Percentiles rank a stretch among this genome's conserved stretches.
Evolutionary conservation across 2,797 vertebrate species (phyloP).

Genomic region (Clarias laeviceps): DNA sequence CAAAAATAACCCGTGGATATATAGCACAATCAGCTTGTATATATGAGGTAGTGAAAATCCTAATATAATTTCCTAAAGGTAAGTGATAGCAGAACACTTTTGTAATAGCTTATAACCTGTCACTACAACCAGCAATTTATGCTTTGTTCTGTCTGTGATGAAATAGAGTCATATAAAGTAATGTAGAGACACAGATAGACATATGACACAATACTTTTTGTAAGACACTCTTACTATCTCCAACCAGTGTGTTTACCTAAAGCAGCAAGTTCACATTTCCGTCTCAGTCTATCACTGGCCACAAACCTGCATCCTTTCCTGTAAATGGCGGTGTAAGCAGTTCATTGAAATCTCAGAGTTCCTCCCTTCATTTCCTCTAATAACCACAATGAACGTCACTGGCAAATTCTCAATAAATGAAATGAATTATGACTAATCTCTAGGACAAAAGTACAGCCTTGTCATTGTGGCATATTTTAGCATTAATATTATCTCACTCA

Average conservation of each 20-base stretch:
- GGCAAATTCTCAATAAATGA: constrained; percentile 65
- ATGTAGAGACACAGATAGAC: background rate
- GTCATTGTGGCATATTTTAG: background rate
- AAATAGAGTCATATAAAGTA: background rate
- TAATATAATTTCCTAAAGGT: background rate
- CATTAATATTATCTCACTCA: background rate
- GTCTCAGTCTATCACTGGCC: constrained; percentile 67
- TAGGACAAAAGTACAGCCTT: background rate
- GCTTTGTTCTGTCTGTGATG: background rate
- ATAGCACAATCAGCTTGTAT: background rate
- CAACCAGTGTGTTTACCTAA: constrained; percentile 2
- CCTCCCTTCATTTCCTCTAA: constrained; percentile 73
- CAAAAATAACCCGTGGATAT: background rate
- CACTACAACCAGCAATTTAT: background rate
- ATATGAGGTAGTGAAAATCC: background rate
- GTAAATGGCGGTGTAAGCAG: constrained; percentile 69
- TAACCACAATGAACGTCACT: constrained; percentile 76
- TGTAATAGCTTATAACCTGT: background rate
- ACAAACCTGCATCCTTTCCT: constrained; percentile 73
- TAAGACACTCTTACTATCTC: background rate
- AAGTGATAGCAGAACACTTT: background rate
- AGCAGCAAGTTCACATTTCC: constrained; percentile 26
- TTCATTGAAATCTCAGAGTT: constrained; percentile 80
- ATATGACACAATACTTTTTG: background rate
- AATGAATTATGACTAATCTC: constrained; percentile 58